These are phyloP conservation scores for Myotis daubentonii DNA, from an alignment of 2,797 vertebrate genomes.

Conservation along the genomic window DNA sequence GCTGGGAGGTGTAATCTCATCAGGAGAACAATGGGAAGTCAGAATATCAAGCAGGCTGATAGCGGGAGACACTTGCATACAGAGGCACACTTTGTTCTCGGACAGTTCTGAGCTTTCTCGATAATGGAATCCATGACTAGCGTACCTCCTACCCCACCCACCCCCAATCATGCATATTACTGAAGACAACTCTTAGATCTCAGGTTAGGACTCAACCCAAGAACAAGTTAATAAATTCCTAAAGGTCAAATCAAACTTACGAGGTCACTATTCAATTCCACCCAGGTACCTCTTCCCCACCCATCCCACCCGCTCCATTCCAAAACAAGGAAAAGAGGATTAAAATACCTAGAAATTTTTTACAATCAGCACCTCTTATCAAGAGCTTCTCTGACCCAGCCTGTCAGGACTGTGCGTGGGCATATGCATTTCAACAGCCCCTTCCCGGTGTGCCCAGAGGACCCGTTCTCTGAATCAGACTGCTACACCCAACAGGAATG, in stretches of 20 bases:
- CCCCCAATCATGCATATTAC: not conserved
- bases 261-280: not conserved
- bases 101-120: slow-evolving; percentile 42
- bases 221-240: slow-evolving; percentile 62
- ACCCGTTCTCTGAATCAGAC: not conserved
- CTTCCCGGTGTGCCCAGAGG: not conserved
- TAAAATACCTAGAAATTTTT: not conserved
- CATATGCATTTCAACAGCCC: not conserved
- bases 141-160: not conserved
- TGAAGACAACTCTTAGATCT: slow-evolving; percentile 49
- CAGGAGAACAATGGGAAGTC: slow-evolving; percentile 56
- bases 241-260: slow-evolving; percentile 38
- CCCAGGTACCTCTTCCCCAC: not conserved
- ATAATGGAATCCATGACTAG: slow-evolving; percentile 56
- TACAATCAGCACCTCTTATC: not conserved
- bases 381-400: not conserved
- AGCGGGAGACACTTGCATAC: slow-evolving; percentile 44
- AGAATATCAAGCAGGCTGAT: slow-evolving; percentile 40
- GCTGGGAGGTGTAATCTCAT: slow-evolving; percentile 17
- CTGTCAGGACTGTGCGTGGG: not conserved
- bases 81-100: slow-evolving; percentile 26
- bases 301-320: not conserved
- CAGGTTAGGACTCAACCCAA: slow-evolving; percentile 48
- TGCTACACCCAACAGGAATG: not conserved
- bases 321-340: not conserved